These are phyloP conservation scores for Punctoribates punctum DNA, from an alignment of 2,888 invertebrate species.

Conservation along the genomic window DNA sequence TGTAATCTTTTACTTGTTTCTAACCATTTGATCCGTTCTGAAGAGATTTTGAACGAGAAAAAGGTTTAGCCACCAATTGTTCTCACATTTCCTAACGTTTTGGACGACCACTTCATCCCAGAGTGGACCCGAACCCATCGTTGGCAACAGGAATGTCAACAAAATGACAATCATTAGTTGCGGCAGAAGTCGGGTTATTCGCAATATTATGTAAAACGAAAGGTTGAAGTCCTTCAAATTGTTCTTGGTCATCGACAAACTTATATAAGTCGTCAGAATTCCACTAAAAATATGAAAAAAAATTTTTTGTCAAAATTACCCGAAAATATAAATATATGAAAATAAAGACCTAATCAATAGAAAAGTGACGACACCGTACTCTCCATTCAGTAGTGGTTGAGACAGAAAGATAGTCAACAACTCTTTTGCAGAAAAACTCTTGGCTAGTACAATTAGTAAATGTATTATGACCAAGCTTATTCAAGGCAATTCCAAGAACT, in stretches of 20 bases:
- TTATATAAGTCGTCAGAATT: conserved; percentile 39
- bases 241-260: conserved; percentile 24
- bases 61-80: conserved; percentile 43
- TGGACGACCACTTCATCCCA: conserved; percentile 31
- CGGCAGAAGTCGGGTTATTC: conserved; percentile 36
- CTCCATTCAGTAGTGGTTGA: conserved; percentile 51
- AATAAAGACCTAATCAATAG: conserved; percentile 51
- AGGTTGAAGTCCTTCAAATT: conserved; percentile 14
- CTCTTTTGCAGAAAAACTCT: conserved; percentile 16
- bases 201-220: conserved; percentile 14
- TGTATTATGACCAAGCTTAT: not conserved
- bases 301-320: not conserved
- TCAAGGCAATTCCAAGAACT: not conserved
- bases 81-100: conserved; percentile 17
- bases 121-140: conserved; percentile 39
- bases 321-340: not conserved
- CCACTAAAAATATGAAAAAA: conserved; percentile 15
- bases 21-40: conserved; percentile 39
- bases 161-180: conserved; percentile 33
- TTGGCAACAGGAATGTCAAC: conserved; percentile 35
- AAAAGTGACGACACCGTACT: conserved; percentile 52
- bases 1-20: not conserved
- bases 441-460: not conserved
- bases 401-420: conserved; percentile 46
- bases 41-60: conserved; percentile 38